Conservation (phyloP, 2,113 vertebrate species). For the Hippocampus abdominalis region DNA sequence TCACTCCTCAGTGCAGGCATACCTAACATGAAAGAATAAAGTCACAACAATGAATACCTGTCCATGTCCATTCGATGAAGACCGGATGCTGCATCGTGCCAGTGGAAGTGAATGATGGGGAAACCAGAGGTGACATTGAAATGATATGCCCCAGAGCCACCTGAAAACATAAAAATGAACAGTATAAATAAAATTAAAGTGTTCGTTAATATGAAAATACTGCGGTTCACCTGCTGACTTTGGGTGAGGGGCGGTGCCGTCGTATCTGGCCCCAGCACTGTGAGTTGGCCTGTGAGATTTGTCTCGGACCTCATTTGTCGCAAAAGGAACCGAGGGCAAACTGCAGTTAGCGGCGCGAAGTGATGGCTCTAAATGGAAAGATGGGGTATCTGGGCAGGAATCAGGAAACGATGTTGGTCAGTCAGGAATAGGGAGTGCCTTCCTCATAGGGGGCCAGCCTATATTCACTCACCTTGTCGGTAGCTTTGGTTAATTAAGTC, state of each 20-base stretch:
- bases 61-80: conserved; percentile 82
- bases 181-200: neutral
- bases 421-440: neutral
- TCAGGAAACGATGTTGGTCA: neutral
- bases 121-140: conserved; percentile 45
- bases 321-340: conserved; percentile 51
- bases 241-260: conserved; percentile 17
- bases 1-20: too few species aligned
- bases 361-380: conserved; percentile 6
- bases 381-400: neutral
- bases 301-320: conserved; percentile 53
- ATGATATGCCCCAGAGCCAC: conserved; percentile 24
- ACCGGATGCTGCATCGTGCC: conserved; percentile 73
- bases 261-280: conserved; percentile 47
- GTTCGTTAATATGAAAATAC: neutral
- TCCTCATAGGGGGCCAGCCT: neutral
- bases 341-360: conserved; percentile 37
- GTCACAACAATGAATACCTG: conserved; percentile 70
- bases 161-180: conserved; percentile 18
- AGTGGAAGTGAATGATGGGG: conserved; percentile 69
- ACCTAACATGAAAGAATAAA: too few species aligned
- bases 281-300: conserved; percentile 57
- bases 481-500: too few species aligned
- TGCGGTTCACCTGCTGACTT: conserved; percentile 38
- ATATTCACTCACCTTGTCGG: neutral